Conservation (phyloP, 2,797 vertebrate species). For the Cossypha polioptera region DNA sequence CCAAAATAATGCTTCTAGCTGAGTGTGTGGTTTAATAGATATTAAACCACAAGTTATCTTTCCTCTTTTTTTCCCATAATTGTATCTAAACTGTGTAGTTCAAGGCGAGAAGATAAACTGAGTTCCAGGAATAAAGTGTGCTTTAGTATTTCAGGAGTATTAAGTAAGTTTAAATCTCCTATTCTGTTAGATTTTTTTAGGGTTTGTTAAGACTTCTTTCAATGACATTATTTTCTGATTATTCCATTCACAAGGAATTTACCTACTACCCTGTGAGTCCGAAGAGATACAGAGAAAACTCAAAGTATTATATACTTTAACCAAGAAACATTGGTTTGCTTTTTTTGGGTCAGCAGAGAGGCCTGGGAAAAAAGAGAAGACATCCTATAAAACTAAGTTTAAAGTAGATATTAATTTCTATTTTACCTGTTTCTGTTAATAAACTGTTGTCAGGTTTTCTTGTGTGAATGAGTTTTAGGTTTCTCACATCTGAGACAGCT, state of each 20-base stretch:
- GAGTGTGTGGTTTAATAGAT: neutral
- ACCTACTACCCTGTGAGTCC: neutral
- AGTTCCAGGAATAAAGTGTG: neutral
- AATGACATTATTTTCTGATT: neutral
- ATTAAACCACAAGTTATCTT: neutral
- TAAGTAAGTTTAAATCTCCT: neutral
- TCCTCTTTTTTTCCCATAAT: neutral
- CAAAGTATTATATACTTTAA: neutral
- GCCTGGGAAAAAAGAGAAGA: neutral
- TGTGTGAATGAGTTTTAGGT: neutral
- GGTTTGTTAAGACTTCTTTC: neutral
- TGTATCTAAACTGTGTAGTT: neutral
- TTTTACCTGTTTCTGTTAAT: neutral
- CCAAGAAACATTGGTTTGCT: neutral
- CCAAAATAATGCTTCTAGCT: neutral
- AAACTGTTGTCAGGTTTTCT: neutral
- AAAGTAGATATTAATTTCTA: neutral
- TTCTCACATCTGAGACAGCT: neutral
- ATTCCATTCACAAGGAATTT: neutral
- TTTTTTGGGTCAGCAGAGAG: neutral
- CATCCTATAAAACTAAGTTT: neutral
- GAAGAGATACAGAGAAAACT: neutral
- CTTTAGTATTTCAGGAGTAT: neutral
- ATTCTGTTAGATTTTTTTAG: neutral
- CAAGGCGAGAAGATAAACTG: neutral